These are phyloP conservation scores for Phaonia tiefii DNA, from an alignment of 2,888 invertebrate species.

Conservation along the genomic window DNA sequence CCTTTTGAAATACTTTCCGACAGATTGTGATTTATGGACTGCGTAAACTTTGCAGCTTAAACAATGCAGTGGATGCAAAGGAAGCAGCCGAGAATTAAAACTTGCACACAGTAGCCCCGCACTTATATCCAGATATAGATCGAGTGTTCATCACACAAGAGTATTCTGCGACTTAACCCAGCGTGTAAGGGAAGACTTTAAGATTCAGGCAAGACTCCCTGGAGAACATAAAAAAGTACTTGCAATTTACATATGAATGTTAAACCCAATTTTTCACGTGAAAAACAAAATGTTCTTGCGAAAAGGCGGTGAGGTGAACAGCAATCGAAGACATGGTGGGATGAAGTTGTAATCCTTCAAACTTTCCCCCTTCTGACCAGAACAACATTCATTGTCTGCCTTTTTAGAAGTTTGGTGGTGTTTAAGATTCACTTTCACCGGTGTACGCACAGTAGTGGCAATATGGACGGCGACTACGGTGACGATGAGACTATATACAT, in stretches of 20 bases:
- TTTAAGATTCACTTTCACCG: constrained; percentile 20
- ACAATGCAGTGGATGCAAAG: constrained; percentile 43
- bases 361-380: neutral
- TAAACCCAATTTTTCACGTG: constrained; percentile 5
- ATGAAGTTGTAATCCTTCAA: neutral
- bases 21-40: constrained; percentile 69
- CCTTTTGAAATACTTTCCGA: neutral
- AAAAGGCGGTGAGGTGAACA: neutral
- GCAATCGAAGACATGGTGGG: neutral
- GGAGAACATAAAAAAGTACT: constrained; percentile 8
- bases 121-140: too few species aligned
- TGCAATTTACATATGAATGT: constrained; percentile 26
- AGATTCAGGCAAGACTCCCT: constrained; percentile 23
- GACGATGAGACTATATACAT: too few species aligned
- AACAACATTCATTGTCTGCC: neutral
- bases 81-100: neutral
- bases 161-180: constrained; percentile 20
- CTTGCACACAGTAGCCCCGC: constrained; percentile 34
- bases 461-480: too few species aligned
- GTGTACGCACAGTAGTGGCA: neutral
- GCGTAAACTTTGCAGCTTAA: constrained; percentile 54
- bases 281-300: neutral
- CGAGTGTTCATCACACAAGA: constrained; percentile 13
- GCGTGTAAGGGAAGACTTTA: neutral
- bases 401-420: constrained; percentile 20